Conservation (phyloP, 2,113 vertebrate species). For the Leptosomus discolor region DNA sequence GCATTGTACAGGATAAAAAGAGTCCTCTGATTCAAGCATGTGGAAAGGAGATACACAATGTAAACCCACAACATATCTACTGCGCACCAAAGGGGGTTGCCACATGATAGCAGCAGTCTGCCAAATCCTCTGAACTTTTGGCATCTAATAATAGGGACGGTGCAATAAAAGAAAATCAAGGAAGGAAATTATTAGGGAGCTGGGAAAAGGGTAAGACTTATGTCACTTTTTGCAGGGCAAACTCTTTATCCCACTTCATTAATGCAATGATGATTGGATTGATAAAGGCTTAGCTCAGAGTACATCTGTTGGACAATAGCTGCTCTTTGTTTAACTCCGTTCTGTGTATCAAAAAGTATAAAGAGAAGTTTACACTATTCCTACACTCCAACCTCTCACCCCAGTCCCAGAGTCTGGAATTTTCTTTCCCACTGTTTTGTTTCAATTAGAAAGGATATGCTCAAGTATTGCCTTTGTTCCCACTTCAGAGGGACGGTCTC, state of each 20-base stretch:
- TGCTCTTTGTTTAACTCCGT: constrained; percentile 23
- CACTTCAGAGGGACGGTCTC: constrained; percentile 11
- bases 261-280: not conserved
- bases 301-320: constrained; percentile 27
- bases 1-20: not conserved
- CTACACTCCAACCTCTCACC: constrained; percentile 38
- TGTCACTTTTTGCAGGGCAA: constrained; percentile 3
- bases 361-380: constrained; percentile 23
- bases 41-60: constrained; percentile 36
- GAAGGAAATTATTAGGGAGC: constrained; percentile 45
- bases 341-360: not conserved
- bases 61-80: constrained; percentile 49
- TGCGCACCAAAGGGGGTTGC: not conserved
- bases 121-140: constrained; percentile 55
- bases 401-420: not conserved
- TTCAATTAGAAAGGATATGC: constrained; percentile 21
- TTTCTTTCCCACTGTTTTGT: constrained; percentile 41
- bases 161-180: constrained; percentile 25
- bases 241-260: constrained; percentile 21
- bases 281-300: constrained; percentile 13
- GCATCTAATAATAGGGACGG: constrained; percentile 23
- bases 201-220: constrained; percentile 27
- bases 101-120: constrained; percentile 50
- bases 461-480: constrained; percentile 39
- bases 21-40: constrained; percentile 12